These are phyloP conservation scores for Tretioscincus oriximinensis DNA, from an alignment of 2,113 vertebrate genomes.

Conservation along the genomic window DNA sequence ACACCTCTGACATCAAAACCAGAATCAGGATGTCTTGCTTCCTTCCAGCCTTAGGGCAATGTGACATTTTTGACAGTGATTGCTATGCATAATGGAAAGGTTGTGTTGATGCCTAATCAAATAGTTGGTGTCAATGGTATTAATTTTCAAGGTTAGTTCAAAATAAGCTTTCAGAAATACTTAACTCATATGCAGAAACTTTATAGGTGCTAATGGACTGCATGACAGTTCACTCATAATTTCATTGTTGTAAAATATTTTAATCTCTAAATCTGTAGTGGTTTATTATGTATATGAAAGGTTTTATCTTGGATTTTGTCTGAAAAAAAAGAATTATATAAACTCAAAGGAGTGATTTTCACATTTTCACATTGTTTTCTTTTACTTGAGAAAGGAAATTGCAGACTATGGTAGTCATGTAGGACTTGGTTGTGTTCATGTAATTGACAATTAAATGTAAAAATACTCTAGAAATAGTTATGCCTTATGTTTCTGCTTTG, in stretches of 20 bases:
- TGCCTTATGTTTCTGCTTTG: background rate
- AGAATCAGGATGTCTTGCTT: conserved; percentile 33
- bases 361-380: background rate
- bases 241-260: conserved; percentile 35
- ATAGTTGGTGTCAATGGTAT: conserved; percentile 31
- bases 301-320: conserved; percentile 40
- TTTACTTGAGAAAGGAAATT: background rate
- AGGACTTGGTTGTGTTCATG: background rate
- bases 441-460: background rate
- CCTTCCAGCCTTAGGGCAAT: conserved; percentile 47
- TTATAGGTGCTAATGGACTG: background rate
- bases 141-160: conserved; percentile 35
- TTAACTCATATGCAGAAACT: conserved; percentile 24
- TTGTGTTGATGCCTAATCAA: conserved; percentile 20
- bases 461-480: background rate
- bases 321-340: conserved; percentile 18
- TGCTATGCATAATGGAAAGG: conserved; percentile 34
- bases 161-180: conserved; percentile 22
- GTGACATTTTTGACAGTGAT: background rate
- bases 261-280: conserved; percentile 25
- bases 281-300: conserved; percentile 7
- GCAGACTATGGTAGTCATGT: background rate
- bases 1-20: conserved; percentile 7
- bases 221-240: conserved; percentile 25
- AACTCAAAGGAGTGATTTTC: conserved; percentile 11